Base-by-base conservation (phyloP, 1,140 invertebrate genomes). In the Mizuhopecten yessoensis region DNA sequence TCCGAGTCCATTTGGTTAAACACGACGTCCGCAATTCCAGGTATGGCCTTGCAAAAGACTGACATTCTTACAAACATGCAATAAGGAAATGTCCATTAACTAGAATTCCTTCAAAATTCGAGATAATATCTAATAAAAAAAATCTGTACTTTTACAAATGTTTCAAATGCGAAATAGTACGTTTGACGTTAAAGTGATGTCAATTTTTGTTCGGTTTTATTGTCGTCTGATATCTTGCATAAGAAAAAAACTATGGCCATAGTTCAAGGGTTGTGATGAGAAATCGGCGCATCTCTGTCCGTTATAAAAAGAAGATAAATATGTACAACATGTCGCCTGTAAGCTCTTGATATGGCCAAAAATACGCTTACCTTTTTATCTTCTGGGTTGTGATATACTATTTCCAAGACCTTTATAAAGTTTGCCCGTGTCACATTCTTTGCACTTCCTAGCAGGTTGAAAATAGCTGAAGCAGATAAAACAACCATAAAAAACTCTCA, bases 281-380 rank as follows among this genome's bases (percentile, higher is more conserved):
- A n/a, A n/a, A n/a, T n/a, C n/a, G n/a, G n/a, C n/a, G n/a, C n/a
- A n/a, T n/a, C n/a, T n/a, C n/a, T n/a, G n/a, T n/a, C n/a, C n/a
- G n/a, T n/a, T n/a, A n/a, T n/a, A n/a, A n/a, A n/a, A n/a, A n/a
- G n/a, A n/a, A n/a, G n/a, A n/a, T n/a, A n/a, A n/a, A n/a, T n/a
- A n/a, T n/a, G n/a, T n/a, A n/a, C n/a, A n/a, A n/a, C n/a, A n/a
- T n/a, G n/a, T n/a, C n/a, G n/a, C n/a, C n/a, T n/a, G n/a, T n/a
- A n/a, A n/a, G n/a, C n/a, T n/a, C n/a, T n/a, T n/a, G n/a, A n/a
- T 39, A 39, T 39, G 95, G 86, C 92, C 93, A 3, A 89, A 92
- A 15, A 90, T 96, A 20, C n/a, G 49, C n/a, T 7, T 75, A 75
- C 57, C 57, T 75, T 75, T 75, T 75, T 75, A 75, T 75, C 57